phyloP scores from a whole-genome alignment of 2,888 invertebrate species.

The Stenurella melanura region DNA sequence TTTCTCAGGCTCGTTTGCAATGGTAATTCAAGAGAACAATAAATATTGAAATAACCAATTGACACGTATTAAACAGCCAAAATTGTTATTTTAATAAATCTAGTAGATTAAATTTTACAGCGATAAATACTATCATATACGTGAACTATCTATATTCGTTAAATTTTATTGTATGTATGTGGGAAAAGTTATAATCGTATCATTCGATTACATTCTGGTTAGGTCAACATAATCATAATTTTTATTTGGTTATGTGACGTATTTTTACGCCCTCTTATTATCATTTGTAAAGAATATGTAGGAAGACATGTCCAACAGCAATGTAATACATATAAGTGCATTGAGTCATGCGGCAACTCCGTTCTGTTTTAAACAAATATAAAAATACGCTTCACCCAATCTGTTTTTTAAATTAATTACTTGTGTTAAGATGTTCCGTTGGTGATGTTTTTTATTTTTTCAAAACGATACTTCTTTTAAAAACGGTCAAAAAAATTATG shows the following conservation, averaged over 20 bases:
- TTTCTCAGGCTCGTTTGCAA: no score
- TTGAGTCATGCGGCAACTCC: slow-evolving; percentile 12
- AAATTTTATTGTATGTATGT: not conserved
- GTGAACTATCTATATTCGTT: not conserved
- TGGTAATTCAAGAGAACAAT: no score
- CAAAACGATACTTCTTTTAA: no score
- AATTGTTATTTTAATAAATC: not conserved
- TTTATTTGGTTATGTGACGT: slow-evolving; percentile 35
- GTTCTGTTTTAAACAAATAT: not conserved
- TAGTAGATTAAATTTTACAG: not conserved
- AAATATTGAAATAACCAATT: no score
- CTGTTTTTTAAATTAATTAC: no score
- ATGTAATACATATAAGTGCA: not conserved
- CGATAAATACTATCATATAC: not conserved
- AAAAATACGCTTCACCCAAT: no score
- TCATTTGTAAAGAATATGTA: slow-evolving; percentile 40
- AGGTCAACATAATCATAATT: slow-evolving; percentile 39
- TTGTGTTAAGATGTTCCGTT: no score
- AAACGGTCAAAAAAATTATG: no score
- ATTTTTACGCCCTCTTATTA: slow-evolving; percentile 42
- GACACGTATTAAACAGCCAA: not conserved
- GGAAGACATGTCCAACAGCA: not conserved
- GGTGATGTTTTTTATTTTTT: no score
- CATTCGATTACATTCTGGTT: slow-evolving; percentile 34
- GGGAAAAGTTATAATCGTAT: slow-evolving; percentile 11